Conservation (phyloP, 1,140 invertebrate species). For the Hormaphis cornu region DNA sequence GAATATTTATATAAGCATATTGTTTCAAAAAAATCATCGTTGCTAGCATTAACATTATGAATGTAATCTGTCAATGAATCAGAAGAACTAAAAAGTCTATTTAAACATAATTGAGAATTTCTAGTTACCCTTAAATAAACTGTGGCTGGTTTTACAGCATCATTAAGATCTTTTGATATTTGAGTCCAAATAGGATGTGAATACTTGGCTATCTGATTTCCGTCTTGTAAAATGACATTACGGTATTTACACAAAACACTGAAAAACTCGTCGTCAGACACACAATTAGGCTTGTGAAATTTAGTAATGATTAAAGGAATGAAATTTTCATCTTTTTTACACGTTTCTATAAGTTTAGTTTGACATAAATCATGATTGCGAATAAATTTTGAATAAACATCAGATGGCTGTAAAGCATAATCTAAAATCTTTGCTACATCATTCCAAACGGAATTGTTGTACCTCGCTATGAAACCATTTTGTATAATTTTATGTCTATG, state of each 20-base stretch:
- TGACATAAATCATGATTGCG: slow-evolving; percentile 22
- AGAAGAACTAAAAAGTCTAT: slow-evolving; percentile 2
- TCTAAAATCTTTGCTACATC: slow-evolving; percentile 22
- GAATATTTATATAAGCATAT: slow-evolving; percentile 30
- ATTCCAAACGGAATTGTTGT: slow-evolving; percentile 17
- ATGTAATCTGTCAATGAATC: not conserved
- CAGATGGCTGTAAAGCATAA: slow-evolving; percentile 12
- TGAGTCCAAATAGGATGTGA: slow-evolving; percentile 29
- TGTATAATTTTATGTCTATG: slow-evolving; percentile 13
- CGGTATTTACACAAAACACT: slow-evolving; percentile 7
- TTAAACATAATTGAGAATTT: slow-evolving; percentile 21
- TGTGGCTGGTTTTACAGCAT: slow-evolving; percentile 8
- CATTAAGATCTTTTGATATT: slow-evolving; percentile 19
- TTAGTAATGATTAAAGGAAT: not conserved
- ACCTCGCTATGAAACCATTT: slow-evolving; percentile 9
- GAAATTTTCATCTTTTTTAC: slow-evolving; percentile 19
- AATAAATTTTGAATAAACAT: slow-evolving; percentile 21
- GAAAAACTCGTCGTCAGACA: slow-evolving; percentile 9
- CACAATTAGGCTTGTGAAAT: slow-evolving; percentile 16
- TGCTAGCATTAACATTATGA: not conserved
- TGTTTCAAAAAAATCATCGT: slow-evolving; percentile 11
- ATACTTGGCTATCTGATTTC: slow-evolving; percentile 20
- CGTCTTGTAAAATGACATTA: slow-evolving; percentile 8
- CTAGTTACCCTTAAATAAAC: slow-evolving; percentile 20
- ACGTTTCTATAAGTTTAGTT: slow-evolving; percentile 19